phyloP scores from a whole-genome alignment of 2,888 invertebrate genomes.

The Odontothrips loti region DNA sequence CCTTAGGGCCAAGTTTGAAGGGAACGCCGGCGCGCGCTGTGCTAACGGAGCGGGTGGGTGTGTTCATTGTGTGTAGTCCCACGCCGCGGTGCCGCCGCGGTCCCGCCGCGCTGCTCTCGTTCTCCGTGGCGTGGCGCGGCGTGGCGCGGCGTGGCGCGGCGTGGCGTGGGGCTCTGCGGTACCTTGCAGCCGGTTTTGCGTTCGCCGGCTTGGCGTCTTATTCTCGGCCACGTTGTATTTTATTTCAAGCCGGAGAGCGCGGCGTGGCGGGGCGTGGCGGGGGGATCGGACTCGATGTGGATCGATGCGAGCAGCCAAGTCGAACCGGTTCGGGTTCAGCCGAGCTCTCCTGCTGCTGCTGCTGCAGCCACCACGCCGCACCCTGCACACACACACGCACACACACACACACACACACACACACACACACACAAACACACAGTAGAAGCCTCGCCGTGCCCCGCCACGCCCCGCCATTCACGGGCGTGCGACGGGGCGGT shows the following conservation, averaged over 20 bases:
- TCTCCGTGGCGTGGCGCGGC: not conserved
- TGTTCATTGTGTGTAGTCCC: not conserved
- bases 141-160: too few relatives aligned
- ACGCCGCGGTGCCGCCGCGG: not conserved
- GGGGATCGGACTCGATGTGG: slow-evolving; percentile 17
- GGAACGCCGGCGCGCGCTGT: too few relatives aligned
- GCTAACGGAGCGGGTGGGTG: too few relatives aligned
- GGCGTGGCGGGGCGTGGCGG: not conserved
- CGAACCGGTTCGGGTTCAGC: slow-evolving; percentile 18
- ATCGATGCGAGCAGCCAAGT: slow-evolving; percentile 17
- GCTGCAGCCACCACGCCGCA: not conserved
- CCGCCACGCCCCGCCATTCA: slow-evolving; percentile 21
- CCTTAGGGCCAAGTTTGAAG: too few relatives aligned
- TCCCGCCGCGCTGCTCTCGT: not conserved
- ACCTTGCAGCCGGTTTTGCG: slow-evolving; percentile 16
- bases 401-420: not conserved
- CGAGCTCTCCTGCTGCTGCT: not conserved
- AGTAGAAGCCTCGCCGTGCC: not conserved
- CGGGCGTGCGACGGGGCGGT: slow-evolving; percentile 11
- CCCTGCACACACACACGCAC: not conserved
- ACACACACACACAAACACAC: not conserved
- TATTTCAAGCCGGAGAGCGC: not conserved
- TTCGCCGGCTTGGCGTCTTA: not conserved
- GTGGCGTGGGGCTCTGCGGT: not conserved
- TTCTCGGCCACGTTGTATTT: not conserved